Evolutionary conservation across 1,140 invertebrate species (phyloP).

Genomic region (Cyphomyrmex costatus): DNA sequence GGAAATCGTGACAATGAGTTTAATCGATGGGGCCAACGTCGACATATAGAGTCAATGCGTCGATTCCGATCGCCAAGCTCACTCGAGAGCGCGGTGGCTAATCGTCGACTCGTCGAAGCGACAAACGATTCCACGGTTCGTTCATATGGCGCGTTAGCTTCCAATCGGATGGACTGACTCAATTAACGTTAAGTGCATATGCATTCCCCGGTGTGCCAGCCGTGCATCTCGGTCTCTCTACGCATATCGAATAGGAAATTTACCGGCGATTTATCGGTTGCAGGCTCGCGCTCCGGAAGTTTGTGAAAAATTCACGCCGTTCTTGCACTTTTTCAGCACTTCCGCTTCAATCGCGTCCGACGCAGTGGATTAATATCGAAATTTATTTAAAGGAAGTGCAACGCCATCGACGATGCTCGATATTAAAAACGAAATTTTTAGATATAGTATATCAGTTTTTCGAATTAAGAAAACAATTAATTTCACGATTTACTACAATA

Average conservation of each 20-base stretch:
- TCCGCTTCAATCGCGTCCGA: neutral
- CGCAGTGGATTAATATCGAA: neutral
- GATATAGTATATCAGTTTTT: neutral
- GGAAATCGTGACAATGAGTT: slow-evolving; percentile 39
- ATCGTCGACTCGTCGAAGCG: slow-evolving; percentile 40
- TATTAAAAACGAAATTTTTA: neutral
- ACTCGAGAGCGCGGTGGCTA: neutral
- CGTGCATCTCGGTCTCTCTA: slow-evolving; percentile 8
- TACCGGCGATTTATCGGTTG: slow-evolving; percentile 22
- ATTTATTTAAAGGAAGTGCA: neutral
- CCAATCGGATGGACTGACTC: slow-evolving; percentile 40
- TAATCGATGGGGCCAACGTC: slow-evolving; percentile 41
- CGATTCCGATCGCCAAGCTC: neutral
- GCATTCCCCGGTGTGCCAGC: neutral
- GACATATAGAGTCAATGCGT: slow-evolving; percentile 6
- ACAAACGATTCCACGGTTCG: slow-evolving; percentile 45
- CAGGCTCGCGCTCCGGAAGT: neutral
- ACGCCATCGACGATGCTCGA: neutral
- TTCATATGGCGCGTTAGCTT: slow-evolving; percentile 45
- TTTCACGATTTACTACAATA: neutral
- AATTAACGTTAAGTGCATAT: slow-evolving; percentile 41
- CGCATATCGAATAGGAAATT: slow-evolving; percentile 26
- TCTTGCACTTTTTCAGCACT: slow-evolving; percentile 27
- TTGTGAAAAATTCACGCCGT: slow-evolving; percentile 22
- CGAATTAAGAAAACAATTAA: neutral